Conservation (phyloP, 1,140 invertebrate genomes). For the Aplysia californica region DNA sequence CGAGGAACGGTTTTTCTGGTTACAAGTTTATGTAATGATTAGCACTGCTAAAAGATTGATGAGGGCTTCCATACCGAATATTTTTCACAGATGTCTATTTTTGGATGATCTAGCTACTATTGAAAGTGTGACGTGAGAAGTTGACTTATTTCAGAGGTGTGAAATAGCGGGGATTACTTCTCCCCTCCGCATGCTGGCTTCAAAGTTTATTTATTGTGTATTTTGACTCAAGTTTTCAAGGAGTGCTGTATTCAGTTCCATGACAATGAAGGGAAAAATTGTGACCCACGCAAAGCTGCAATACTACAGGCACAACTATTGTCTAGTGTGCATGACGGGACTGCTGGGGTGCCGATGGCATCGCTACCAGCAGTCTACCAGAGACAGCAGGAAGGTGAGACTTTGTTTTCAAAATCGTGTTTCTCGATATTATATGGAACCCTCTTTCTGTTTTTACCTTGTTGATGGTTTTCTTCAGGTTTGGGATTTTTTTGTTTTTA, state of each 20-base stretch:
- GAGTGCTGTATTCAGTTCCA: background rate
- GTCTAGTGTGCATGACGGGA: conserved; percentile 59
- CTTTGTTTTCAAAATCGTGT: too few species aligned
- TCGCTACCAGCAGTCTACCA: conserved; percentile 60
- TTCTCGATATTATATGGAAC: too few species aligned
- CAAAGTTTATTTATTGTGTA: background rate
- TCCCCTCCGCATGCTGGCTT: background rate
- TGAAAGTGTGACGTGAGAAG: background rate
- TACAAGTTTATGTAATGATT: too few species aligned
- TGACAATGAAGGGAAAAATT: conserved; percentile 34
- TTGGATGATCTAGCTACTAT: background rate
- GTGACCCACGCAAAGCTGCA: conserved; percentile 44
- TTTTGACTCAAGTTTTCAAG: background rate
- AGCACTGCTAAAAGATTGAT: too few species aligned
- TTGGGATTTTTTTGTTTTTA: too few species aligned
- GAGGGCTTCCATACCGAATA: too few species aligned
- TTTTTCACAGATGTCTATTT: background rate
- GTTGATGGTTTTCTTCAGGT: too few species aligned
- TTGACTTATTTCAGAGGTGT: background rate
- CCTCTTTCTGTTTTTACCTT: too few species aligned
- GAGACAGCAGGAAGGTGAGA: conserved; percentile 54
- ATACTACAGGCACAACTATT: conserved; percentile 59
- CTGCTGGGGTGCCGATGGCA: conserved; percentile 61
- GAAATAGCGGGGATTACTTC: background rate
- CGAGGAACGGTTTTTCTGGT: too few species aligned